Conservation (phyloP, 2,888 invertebrate genomes). For the Meganola albula region DNA sequence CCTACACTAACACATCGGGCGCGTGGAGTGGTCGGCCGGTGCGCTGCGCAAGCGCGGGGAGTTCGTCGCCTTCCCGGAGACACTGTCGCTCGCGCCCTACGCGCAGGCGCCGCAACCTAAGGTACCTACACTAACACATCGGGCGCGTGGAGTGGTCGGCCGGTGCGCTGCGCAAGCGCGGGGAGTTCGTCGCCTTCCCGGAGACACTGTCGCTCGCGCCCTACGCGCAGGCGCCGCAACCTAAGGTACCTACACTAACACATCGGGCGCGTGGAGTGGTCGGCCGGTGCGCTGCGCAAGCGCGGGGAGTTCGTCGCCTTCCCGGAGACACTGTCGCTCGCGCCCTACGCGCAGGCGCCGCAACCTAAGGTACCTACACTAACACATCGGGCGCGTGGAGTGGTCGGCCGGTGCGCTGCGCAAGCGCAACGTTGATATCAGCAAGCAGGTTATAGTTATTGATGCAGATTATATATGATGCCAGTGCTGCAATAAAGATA, state of each 20-base stretch:
- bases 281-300: conserved; percentile 86
- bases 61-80: conserved; percentile 92
- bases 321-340: conserved; percentile 90
- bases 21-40: conserved; percentile 89
- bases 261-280: conserved; percentile 93
- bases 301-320: conserved; percentile 92
- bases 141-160: conserved; percentile 91
- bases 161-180: conserved; percentile 87
- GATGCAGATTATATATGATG: too few relatives aligned
- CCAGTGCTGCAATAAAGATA: too few relatives aligned
- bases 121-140: conserved; percentile 81
- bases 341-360: conserved; percentile 85
- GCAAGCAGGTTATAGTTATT: too few relatives aligned
- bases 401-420: too few relatives aligned
- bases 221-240: conserved; percentile 83
- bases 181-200: conserved; percentile 93
- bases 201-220: conserved; percentile 91
- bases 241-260: conserved; percentile 79
- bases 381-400: too few relatives aligned
- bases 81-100: conserved; percentile 89
- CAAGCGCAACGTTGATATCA: too few relatives aligned
- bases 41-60: conserved; percentile 91
- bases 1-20: conserved; percentile 84
- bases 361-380: conserved; percentile 72
- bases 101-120: conserved; percentile 81